phyloP scores from a whole-genome alignment of 2,888 invertebrate genomes.

The Ashinkailepas kermadecensis region DNA sequence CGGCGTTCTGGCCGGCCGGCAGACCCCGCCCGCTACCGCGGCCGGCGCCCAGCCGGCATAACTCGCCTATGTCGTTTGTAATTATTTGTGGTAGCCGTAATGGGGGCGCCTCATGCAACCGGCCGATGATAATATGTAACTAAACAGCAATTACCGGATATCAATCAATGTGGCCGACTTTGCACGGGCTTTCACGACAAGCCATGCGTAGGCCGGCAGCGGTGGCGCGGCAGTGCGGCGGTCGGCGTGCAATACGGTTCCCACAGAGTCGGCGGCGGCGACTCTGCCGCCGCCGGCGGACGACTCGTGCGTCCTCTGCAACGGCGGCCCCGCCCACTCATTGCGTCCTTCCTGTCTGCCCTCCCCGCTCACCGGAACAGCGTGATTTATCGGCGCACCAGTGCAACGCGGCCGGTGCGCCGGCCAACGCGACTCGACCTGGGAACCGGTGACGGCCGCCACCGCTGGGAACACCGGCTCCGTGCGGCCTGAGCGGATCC shows the following conservation, averaged over 20 bases:
- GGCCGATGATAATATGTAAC: conserved; percentile 11
- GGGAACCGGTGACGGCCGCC: no score
- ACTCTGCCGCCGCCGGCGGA: not conserved
- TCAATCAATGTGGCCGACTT: conserved; percentile 12
- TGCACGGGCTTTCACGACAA: conserved; percentile 3
- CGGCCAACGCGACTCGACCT: not conserved
- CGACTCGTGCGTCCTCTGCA: not conserved
- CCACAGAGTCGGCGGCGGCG: not conserved
- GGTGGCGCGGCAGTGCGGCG: not conserved
- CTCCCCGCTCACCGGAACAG: not conserved
- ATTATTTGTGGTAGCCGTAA: conserved; percentile 17
- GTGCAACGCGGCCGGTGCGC: not conserved
- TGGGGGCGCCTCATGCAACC: conserved; percentile 8
- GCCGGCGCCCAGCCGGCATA: not conserved
- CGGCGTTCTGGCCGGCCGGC: not conserved
- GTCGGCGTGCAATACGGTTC: no score
- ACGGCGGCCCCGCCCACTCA: conserved; percentile 6
- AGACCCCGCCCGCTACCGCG: not conserved
- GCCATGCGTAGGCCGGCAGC: conserved; percentile 1
- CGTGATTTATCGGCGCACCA: not conserved
- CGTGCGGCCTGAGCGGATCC: no score
- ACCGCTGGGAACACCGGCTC: no score
- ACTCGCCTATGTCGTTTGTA: conserved; percentile 17
- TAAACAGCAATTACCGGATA: conserved; percentile 8
- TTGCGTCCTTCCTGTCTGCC: not conserved